phyloP scores from a whole-genome alignment of 2,888 invertebrate species.

The Gymnosoma rotundatum region DNA sequence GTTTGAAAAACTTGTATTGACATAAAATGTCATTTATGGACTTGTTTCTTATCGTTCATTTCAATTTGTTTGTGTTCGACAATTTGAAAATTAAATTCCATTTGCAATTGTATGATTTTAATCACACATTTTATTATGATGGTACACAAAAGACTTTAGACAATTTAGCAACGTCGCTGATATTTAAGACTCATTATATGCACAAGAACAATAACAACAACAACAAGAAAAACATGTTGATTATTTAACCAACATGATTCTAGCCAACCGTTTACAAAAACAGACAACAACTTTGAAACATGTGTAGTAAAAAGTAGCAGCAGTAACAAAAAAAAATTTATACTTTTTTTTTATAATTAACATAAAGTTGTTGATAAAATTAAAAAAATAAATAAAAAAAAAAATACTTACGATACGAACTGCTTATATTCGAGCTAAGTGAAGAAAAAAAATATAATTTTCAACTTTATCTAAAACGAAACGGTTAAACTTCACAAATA shows the following conservation, averaged over 20 bases:
- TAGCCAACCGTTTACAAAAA: slow-evolving; percentile 47
- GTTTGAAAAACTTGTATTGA: neutral
- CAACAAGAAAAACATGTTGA: slow-evolving; percentile 33
- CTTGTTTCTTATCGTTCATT: slow-evolving; percentile 27
- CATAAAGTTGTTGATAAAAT: slow-evolving; percentile 79
- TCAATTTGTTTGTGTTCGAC: slow-evolving; percentile 1
- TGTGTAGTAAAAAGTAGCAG: slow-evolving; percentile 37
- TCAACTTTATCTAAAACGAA: slow-evolving; percentile 61
- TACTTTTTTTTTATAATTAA: slow-evolving; percentile 74
- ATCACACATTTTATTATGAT: slow-evolving; percentile 53
- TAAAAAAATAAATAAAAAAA: slow-evolving; percentile 61
- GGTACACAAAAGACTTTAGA: slow-evolving; percentile 32
- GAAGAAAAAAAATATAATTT: slow-evolving; percentile 45
- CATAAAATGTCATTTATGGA: neutral
- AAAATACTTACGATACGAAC: slow-evolving; percentile 56
- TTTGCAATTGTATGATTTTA: slow-evolving; percentile 36
- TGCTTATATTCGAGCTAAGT: neutral
- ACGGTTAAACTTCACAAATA: slow-evolving; percentile 64
- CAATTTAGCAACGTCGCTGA: slow-evolving; percentile 35
- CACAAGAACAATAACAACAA: slow-evolving; percentile 4
- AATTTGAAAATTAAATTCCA: slow-evolving; percentile 36
- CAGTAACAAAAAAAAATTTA: slow-evolving; percentile 4
- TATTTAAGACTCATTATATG: slow-evolving; percentile 33
- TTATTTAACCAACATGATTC: slow-evolving; percentile 51
- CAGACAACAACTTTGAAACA: slow-evolving; percentile 26